Base-by-base conservation (phyloP, 1,140 invertebrate genomes). In the Hylyphantes graminicola region DNA sequence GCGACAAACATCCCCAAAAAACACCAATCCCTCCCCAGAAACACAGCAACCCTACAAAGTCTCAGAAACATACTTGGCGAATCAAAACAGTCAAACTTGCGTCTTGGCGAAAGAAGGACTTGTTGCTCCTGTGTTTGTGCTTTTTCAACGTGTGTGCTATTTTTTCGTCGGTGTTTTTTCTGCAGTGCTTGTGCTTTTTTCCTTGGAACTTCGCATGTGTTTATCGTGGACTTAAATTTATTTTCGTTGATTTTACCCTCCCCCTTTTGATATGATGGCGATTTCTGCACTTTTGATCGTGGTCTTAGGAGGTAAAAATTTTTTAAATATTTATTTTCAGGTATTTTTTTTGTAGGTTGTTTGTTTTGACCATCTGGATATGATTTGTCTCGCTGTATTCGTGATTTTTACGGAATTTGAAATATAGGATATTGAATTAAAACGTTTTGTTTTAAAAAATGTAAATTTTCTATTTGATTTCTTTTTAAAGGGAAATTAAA, bases 91-190 rank as follows among this genome's bases (percentile, higher is more conserved):
- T 35, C 35, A 35, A 35, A 35, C 35, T 35, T 35, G 35, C 35
- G 35, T 35, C 35, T 35, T 35, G 35, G 35, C 35, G 35, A 35
- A 35, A 1, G 35, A 35, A 35, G 35, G 35, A 35, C 35, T 35
- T 35, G 35, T 35, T 35, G 35, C 35, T 35, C 35, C 5, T 2
- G 35, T 35, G 35, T 35, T 35, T 35, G 35, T 35, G 35, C 5
- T 35, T 35, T 35, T 35, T 35, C 35, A 35, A 1, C 35, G 35
- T 5, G 35, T 82, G 80, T 83, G 80, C 74, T 83, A 83, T 83
- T 75, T 70, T 82, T 83, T 72, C 80, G 74, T 74, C 54, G 75
- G 74, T 67, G 35, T 17, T 21, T 67, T 70, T 51, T 6, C 68
- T 9, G 68, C 68, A 70, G 48, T 53, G 68, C 68, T 54, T 7